These are phyloP conservation scores for Eupithecia vulgata DNA, from an alignment of 2,888 invertebrate genomes.

Conservation along the genomic window DNA sequence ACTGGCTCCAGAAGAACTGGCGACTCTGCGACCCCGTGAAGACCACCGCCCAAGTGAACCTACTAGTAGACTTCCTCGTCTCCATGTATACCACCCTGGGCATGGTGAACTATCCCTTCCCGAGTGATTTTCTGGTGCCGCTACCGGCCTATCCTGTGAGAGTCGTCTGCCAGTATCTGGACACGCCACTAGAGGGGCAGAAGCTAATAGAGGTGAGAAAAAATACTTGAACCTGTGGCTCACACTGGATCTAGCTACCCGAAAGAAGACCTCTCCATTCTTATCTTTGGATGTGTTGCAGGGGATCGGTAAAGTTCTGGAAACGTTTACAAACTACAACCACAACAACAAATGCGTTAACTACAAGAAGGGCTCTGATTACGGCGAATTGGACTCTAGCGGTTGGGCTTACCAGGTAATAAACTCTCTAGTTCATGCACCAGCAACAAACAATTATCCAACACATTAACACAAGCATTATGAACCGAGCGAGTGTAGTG, in stretches of 20 bases:
- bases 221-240: background rate
- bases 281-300: slow-evolving; percentile 52
- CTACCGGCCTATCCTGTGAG: slow-evolving; percentile 94
- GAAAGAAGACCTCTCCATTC: background rate
- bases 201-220: slow-evolving; percentile 76
- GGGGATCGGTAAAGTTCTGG: slow-evolving; percentile 87
- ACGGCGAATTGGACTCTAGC: slow-evolving; percentile 84
- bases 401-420: slow-evolving; percentile 94
- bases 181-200: slow-evolving; percentile 72
- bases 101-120: slow-evolving; percentile 98
- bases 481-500: too few species aligned
- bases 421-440: background rate
- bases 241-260: background rate
- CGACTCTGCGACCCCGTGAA: slow-evolving; percentile 89
- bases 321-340: slow-evolving; percentile 92
- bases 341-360: slow-evolving; percentile 88
- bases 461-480: too few species aligned
- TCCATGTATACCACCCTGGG: slow-evolving; percentile 92
- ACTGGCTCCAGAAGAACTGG: slow-evolving; percentile 88
- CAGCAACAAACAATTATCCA: background rate
- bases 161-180: slow-evolving; percentile 84
- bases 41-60: slow-evolving; percentile 65
- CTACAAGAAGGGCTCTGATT: slow-evolving; percentile 80
- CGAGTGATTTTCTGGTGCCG: slow-evolving; percentile 90
- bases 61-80: slow-evolving; percentile 87